These are phyloP conservation scores for Caenorhabditis sinica DNA, from an alignment of 2,888 invertebrate species.

Conservation along the genomic window DNA sequence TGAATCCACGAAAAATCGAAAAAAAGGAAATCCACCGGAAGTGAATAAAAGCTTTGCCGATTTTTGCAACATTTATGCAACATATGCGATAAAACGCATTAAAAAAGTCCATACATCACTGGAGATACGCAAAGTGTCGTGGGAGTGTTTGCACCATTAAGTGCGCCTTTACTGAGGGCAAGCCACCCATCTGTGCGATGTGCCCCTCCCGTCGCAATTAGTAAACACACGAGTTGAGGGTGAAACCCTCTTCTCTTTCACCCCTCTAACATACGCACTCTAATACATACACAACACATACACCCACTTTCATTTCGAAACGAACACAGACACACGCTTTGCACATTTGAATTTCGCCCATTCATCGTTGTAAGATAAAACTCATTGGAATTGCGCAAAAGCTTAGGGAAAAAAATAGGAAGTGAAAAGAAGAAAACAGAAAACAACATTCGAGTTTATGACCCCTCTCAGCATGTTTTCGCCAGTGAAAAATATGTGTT, in stretches of 20 bases:
- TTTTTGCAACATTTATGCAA: slow-evolving; percentile 14
- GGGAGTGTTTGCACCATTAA: slow-evolving; percentile 49
- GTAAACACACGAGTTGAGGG: slow-evolving; percentile 51
- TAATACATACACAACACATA: slow-evolving; percentile 36
- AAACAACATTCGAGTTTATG: slow-evolving; percentile 40
- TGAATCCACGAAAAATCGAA: not conserved
- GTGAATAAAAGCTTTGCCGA: slow-evolving; percentile 11
- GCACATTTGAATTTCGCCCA: slow-evolving; percentile 20
- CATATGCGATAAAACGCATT: slow-evolving; percentile 22
- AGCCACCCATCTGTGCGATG: slow-evolving; percentile 47
- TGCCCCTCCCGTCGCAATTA: slow-evolving; percentile 54
- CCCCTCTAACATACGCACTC: slow-evolving; percentile 16
- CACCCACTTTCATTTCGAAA: slow-evolving; percentile 28
- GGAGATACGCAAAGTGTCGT: slow-evolving; percentile 28
- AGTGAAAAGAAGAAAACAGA: slow-evolving; percentile 14
- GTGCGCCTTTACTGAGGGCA: slow-evolving; percentile 20
- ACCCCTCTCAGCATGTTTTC: slow-evolving; percentile 55
- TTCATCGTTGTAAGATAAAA: not conserved
- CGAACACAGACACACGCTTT: slow-evolving; percentile 24
- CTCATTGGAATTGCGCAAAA: not conserved
- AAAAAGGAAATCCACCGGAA: slow-evolving; percentile 8
- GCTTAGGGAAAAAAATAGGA: not conserved
- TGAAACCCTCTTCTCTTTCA: slow-evolving; percentile 41
- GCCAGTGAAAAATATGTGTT: slow-evolving; percentile 49
- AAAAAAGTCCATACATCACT: slow-evolving; percentile 27